Conservation (phyloP, 2,113 vertebrate species). For the Sinocyclocheilus maitianheensis region DNA sequence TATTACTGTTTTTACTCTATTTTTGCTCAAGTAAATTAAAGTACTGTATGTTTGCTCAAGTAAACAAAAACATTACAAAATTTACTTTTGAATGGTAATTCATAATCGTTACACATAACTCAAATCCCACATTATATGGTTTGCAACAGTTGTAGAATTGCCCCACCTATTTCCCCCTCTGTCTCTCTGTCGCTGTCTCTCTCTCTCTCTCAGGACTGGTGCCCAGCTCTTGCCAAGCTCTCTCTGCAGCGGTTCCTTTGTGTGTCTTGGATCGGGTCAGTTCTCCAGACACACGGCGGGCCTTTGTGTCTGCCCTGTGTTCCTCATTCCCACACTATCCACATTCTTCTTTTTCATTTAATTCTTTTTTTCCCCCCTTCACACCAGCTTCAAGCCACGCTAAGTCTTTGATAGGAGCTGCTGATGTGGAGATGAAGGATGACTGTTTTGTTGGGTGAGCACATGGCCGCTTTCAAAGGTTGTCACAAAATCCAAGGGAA, state of each 20-base stretch:
- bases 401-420: constrained; percentile 49
- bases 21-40: no score
- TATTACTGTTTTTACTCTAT: no score
- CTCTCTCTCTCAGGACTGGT: background rate
- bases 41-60: no score
- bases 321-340: constrained; percentile 50
- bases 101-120: no score
- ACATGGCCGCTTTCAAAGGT: constrained; percentile 15
- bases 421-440: constrained; percentile 29
- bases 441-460: background rate
- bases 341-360: constrained; percentile 50
- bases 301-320: constrained; percentile 24
- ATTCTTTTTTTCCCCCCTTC: background rate
- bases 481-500: background rate
- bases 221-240: constrained; percentile 6
- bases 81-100: no score
- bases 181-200: background rate
- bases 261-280: constrained; percentile 41
- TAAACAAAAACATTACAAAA: no score
- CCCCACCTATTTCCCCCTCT: background rate
- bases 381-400: constrained; percentile 26
- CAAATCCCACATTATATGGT: background rate
- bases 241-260: constrained; percentile 14
- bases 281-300: constrained; percentile 37
- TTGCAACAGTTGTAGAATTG: no score